Percentiles rank a stretch among this genome's conserved stretches.
phyloP scores from a whole-genome alignment of 2,888 invertebrate species.

The Drosophila falleni region DNA sequence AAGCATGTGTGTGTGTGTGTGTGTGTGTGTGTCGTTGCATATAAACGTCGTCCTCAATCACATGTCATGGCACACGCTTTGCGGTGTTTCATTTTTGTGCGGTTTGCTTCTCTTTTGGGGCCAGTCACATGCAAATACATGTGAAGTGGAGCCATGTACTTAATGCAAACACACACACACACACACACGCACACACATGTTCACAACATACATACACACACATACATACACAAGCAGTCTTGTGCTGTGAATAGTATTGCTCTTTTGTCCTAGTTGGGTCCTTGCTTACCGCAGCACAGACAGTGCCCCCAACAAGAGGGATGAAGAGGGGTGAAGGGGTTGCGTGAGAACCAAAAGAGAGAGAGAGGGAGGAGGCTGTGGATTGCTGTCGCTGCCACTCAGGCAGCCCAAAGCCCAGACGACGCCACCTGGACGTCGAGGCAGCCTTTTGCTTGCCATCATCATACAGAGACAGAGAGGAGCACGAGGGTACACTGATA shows the following conservation, averaged over 20 bases:
- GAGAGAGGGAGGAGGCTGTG: slow-evolving; percentile 7
- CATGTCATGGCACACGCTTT: slow-evolving; percentile 79
- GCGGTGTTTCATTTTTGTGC: slow-evolving; percentile 76
- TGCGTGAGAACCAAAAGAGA: not conserved
- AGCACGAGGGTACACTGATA: not conserved
- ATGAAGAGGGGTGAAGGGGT: no score
- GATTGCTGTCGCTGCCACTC: slow-evolving; percentile 79
- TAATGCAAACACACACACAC: slow-evolving; percentile 56
- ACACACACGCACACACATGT: slow-evolving; percentile 18
- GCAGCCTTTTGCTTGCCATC: slow-evolving; percentile 55
- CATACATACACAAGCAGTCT: slow-evolving; percentile 20
- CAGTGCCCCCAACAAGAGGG: not conserved
- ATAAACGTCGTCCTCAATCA: slow-evolving; percentile 81
- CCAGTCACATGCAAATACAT: slow-evolving; percentile 62
- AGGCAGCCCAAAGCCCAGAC: slow-evolving; percentile 65
- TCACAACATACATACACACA: slow-evolving; percentile 10
- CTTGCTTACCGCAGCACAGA: slow-evolving; percentile 68
- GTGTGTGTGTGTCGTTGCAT: slow-evolving; percentile 45
- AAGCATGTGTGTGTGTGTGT: slow-evolving; percentile 25
- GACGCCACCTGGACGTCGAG: slow-evolving; percentile 66
- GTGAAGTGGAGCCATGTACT: slow-evolving; percentile 61
- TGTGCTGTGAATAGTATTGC: slow-evolving; percentile 71
- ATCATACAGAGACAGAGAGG: slow-evolving; percentile 13
- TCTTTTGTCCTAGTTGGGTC: slow-evolving; percentile 80
- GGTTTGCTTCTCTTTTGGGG: slow-evolving; percentile 62